Evolutionary conservation across 2,113 vertebrate genomes (phyloP).

Genomic region (Corvus moneduloides): DNA sequence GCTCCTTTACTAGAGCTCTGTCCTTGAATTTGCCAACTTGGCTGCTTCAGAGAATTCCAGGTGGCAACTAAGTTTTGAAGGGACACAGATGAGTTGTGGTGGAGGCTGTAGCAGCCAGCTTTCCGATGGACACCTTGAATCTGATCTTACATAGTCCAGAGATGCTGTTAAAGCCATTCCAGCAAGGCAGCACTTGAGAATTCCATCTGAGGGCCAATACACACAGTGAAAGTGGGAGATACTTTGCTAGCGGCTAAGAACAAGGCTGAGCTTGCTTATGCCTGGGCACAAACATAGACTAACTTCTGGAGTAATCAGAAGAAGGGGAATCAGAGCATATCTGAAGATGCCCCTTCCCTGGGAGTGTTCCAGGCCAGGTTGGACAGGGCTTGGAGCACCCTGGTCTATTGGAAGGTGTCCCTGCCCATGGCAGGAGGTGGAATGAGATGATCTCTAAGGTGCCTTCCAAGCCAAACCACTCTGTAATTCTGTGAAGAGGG

Average conservation of each 20-base stretch:
- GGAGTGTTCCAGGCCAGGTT: background rate
- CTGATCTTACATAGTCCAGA: background rate
- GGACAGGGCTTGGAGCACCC: background rate
- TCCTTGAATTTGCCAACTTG: background rate
- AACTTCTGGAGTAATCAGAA: background rate
- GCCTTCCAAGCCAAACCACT: background rate
- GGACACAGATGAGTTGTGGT: rapidly evolving
- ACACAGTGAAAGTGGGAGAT: background rate
- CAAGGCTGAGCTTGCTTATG: background rate
- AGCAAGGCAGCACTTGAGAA: background rate
- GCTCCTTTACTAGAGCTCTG: background rate
- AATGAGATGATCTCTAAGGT: too few relatives aligned
- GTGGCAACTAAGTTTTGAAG: background rate
- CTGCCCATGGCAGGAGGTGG: background rate
- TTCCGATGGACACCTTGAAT: background rate
- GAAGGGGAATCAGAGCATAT: background rate
- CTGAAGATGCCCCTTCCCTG: background rate
- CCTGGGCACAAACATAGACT: background rate
- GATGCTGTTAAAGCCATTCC: background rate
- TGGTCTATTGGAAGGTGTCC: background rate
- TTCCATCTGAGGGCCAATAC: background rate
- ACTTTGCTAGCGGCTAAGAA: background rate
- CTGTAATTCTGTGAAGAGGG: background rate
- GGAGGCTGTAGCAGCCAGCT: background rate
- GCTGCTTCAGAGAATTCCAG: background rate